Base-by-base conservation (phyloP, 2,113 vertebrate species). In the Ciconia maguari region DNA sequence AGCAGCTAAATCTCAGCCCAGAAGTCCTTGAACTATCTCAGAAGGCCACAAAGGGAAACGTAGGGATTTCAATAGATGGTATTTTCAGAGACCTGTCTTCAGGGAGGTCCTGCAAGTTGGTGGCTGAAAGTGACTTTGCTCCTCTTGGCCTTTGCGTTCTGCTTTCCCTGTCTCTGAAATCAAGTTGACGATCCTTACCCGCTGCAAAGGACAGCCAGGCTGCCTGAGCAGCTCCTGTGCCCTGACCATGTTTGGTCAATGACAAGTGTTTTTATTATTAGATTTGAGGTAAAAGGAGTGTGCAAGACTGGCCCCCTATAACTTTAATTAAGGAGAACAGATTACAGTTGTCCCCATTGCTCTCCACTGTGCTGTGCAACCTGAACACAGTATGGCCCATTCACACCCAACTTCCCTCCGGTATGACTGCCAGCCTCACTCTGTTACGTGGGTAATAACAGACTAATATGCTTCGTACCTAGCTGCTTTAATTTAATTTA, bases 191-290 rank as follows among this genome's bases (percentile, higher is more conserved):
- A 74, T 16, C 25, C 72, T 30, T 15, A 34, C 20, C 34, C 3
- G 19, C 89, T 77, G 60, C 52, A 17, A 71, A 82, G 36, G 27
- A 52, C 54, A 61, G 52, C 42, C 3, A 5, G 85, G 61, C 10
- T 12, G 46, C 69, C 61, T 15, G 34, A 78, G 72, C 46, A 69
- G 18, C 26, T 92, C 41, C 44, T 61, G n/a, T 20, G 11, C 29
- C 60, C 58, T 64, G 48, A 26, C 41, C 2, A 0, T 0, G 1
- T 27, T 17, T 51, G 27, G 42, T 54, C 76, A 46, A n/a, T 1
- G 7, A 19, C 54, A 86, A 54, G 7, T 0, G 2, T 34, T 61
- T 19, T 68, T 5, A 14, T 42, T 54, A 32, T 21, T 6, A 62
- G 19, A 34, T 65, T 5, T 44, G 57, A 34, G 34, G 24, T 41